Conservation (phyloP, 2,888 invertebrate genomes). For the Clistopyga incitator region DNA sequence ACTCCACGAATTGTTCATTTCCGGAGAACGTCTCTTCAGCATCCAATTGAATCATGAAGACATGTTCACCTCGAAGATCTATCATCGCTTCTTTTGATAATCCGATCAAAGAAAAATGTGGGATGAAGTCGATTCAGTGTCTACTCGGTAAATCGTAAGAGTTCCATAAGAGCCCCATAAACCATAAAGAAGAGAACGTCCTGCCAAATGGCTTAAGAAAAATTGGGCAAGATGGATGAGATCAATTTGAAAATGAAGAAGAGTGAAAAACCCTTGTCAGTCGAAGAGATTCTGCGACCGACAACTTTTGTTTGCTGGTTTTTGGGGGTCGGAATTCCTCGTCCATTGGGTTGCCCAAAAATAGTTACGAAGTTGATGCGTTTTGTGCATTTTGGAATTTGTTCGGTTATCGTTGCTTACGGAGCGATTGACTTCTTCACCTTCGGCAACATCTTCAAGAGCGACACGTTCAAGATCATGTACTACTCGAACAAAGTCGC, state of each 20-base stretch:
- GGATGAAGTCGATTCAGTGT: background rate
- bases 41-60: background rate
- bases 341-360: constrained; percentile 70
- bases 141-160: background rate
- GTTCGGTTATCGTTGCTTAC: constrained; percentile 76
- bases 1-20: background rate
- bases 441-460: constrained; percentile 74
- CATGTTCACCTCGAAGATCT: background rate
- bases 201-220: background rate
- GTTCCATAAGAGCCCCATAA: background rate
- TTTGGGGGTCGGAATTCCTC: constrained; percentile 74
- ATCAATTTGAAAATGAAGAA: constrained; percentile 69
- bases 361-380: constrained; percentile 72
- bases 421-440: constrained; percentile 77
- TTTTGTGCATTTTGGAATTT: constrained; percentile 72
- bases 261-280: constrained; percentile 45
- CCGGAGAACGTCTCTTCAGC: background rate
- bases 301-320: constrained; percentile 74
- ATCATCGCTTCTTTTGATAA: background rate
- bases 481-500: constrained; percentile 77
- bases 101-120: background rate
- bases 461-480: constrained; percentile 78
- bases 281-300: constrained; percentile 72
- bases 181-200: background rate
- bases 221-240: constrained; percentile 69